Evolutionary conservation across 1,140 invertebrate genomes (phyloP).

Genomic region (Philopotamus ludificatus): DNA sequence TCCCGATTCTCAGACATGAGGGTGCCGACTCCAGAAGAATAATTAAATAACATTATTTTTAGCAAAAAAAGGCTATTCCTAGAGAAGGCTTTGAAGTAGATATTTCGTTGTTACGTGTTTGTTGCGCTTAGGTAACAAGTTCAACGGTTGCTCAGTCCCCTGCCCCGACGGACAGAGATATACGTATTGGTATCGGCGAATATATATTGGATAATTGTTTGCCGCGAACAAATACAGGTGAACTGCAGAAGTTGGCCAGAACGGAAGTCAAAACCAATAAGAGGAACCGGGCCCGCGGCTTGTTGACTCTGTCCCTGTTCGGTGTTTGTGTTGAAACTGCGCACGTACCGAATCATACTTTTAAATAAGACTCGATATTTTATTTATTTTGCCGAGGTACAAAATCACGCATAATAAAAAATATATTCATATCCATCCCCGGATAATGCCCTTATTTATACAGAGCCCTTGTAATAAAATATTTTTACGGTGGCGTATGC

Average conservation of each 20-base stretch:
- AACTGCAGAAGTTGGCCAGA: neutral
- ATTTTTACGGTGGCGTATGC: neutral
- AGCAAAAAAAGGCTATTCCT: no score
- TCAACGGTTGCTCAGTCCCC: no score
- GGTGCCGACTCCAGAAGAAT: no score
- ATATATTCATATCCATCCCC: neutral
- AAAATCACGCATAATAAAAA: neutral
- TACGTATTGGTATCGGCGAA: no score
- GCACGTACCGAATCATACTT: constrained; percentile 19
- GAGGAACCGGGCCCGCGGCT: constrained; percentile 17
- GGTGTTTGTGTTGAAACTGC: constrained; percentile 16
- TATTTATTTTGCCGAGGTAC: neutral
- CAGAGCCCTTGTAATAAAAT: neutral
- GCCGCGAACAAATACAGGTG: constrained; percentile 16
- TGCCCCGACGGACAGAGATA: no score
- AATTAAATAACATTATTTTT: no score
- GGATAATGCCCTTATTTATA: neutral
- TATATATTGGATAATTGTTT: constrained; percentile 22
- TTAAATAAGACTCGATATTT: constrained; percentile 17
- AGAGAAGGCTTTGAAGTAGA: no score
- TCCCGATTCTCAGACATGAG: no score
- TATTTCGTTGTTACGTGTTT: no score
- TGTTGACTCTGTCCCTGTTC: constrained; percentile 5
- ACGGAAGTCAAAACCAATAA: constrained; percentile 28
- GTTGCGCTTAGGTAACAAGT: no score